These are phyloP conservation scores for Agrochola macilenta DNA, from an alignment of 2,888 invertebrate genomes.

Conservation along the genomic window DNA sequence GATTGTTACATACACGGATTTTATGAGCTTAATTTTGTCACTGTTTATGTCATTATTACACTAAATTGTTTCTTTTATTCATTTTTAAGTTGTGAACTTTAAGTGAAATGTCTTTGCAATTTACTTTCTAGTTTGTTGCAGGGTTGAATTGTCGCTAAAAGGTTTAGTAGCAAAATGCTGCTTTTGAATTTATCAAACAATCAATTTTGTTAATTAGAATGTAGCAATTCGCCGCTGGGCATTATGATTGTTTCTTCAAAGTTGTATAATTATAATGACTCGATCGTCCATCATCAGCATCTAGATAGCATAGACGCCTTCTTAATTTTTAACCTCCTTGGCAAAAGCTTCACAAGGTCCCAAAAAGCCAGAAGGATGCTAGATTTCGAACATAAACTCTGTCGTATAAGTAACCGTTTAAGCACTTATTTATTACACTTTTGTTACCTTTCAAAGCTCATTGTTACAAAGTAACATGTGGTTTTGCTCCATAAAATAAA, in stretches of 20 bases:
- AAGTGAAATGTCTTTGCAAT: slow-evolving; percentile 40
- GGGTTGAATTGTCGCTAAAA: slow-evolving; percentile 12
- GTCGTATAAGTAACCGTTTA: slow-evolving; percentile 1
- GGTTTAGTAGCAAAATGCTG: background rate
- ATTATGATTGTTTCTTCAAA: background rate
- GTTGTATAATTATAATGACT: background rate
- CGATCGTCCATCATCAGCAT: background rate
- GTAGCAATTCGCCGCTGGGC: background rate
- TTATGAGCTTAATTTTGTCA: slow-evolving; percentile 55
- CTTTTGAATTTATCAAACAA: background rate
- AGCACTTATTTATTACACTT: slow-evolving; percentile 24
- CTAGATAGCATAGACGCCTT: background rate
- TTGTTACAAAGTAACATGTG: slow-evolving; percentile 17
- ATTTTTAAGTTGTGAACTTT: slow-evolving; percentile 48
- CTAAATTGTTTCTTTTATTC: slow-evolving; percentile 50
- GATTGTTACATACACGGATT: slow-evolving; percentile 56
- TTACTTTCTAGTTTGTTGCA: slow-evolving; percentile 38
- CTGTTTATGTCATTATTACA: slow-evolving; percentile 58
- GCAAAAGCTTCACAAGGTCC: background rate
- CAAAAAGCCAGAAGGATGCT: background rate
- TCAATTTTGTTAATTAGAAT: background rate
- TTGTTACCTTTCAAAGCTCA: slow-evolving; percentile 20
- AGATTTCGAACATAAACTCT: background rate
- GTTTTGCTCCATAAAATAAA: slow-evolving; percentile 40
- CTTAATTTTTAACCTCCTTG: background rate